Evolutionary conservation across 2,113 vertebrate genomes (phyloP), one percentile per base, ranked within the genome.

Genomic region (Sarotherodon lohbergeri): DNA sequence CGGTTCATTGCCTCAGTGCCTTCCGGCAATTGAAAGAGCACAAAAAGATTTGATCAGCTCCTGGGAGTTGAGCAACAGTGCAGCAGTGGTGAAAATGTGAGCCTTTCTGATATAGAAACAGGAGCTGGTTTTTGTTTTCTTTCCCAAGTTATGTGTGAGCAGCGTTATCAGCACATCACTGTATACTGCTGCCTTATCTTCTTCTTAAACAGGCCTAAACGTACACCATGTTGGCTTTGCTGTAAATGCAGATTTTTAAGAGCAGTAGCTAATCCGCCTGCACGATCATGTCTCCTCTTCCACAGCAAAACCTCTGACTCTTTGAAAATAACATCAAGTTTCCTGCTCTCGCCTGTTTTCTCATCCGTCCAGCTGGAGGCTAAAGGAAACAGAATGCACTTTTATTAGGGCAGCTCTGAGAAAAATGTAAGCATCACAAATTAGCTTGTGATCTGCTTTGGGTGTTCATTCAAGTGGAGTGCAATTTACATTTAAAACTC

Each of bases 1-100:
- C 46, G 19, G 88, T 86, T 88, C 90, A 76, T 82, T 90, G 88
- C 87, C 92, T 91, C 86, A 41, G 88, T 89, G 83, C 81, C 86
- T 88, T 90, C 48, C 6, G 71, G 87, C 92, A 88, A 86, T 63
- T 76, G 83, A 89, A 76, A 80, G 61, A 86, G 57, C 66, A 88
- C 73, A 88, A 56, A 84, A 50, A 80, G 82, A 86, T 81, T 78
- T 84, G 81, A 92, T 85, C 86, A 29, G 87, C 85, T 87, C 82
- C 76, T 61, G 88, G 86, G 88, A 90, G 88, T 87, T 8, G 32
- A 89, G 90, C 81, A 22, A 22, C 46, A 32, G 85, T 16, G 84
- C 66, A 36, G 84, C 82, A 13, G 81, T 36, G 54, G 78, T 84
- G 84, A 55, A 80, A 90, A 82, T 61, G 48, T 59, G 56, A 84